Base-by-base conservation (phyloP, 2,797 vertebrate species). In the Pipistrellus nathusii region DNA sequence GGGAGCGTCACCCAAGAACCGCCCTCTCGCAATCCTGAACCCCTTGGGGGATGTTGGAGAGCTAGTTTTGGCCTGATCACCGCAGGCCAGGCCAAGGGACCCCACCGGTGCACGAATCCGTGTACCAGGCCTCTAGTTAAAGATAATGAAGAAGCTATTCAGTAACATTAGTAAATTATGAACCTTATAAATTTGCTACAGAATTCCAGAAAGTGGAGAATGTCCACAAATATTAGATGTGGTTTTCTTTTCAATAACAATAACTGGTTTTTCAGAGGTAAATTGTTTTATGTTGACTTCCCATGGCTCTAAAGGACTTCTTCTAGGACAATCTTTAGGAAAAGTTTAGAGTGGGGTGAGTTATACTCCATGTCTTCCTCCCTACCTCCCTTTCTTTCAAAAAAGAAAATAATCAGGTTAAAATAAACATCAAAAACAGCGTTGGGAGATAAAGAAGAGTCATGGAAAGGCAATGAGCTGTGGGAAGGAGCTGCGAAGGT, bases 371-470 rank as follows among this genome's bases (percentile, higher is more conserved):
- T 72, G 38, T 4, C 51, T 30, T 8, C 12, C 69, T 30, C 25
- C 6, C 48, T n/a, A 20, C 27, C 35, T 32, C 18, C 64, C 35
- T 41, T 9, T 64, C n/a, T 66, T 27, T 91, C 57, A 20, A 62
- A 72, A 82, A 76, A 62, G 59, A 75, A 95, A 96, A 85, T 12
- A 51, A 88, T 81, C 21, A 35, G 41, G 18, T 88, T 90, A 64
- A 94, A 93, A 91, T 71, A 90, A 84, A 59, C 21, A 64, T 23
- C 46, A 44, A 77, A 90, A 84, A 32, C 71, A 78, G 20, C 14
- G 13, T n/a, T 73, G 51, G 21, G 53, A 92, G 62, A 46, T 64
- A 62, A 84, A 77, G 53, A 55, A 15, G n/a, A 55, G 35, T 62
- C 68, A 32, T 41, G 71, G 27, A 64, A 71, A 46, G 57, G 62